Evolutionary conservation across 1,140 invertebrate genomes (phyloP), one percentile per base, ranked within the genome.

Genomic region (Himalopsyche phryganea): DNA sequence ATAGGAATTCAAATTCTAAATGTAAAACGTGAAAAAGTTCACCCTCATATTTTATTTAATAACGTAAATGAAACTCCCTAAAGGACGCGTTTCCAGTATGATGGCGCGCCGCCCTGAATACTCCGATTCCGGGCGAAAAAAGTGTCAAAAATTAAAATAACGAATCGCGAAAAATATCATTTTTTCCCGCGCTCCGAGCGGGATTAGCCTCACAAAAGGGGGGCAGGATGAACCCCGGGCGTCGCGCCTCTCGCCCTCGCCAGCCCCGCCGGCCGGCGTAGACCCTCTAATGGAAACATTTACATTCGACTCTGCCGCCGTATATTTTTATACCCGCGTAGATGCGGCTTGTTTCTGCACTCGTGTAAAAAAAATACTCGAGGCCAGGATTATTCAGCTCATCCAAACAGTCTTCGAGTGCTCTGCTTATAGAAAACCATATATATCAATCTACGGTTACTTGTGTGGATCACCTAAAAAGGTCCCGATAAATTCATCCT

Each of bases 21-120:
- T 45, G 47, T 58, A 58, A 51, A 62, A 58, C 17, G 58, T 32
- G 50, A 53, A 64, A 63, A 64, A 56, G 60, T 60, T 64, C 58
- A 54, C 53, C 57, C 62, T 64, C 62, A 64, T 64, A 64, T 64
- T 64, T 64, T 64, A 64, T 64, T 64, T 57, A 64, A 64, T 63
- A 59, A 63, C 60, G 56, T 63, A 63, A 62, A 62, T 62, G 60
- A 58, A 62, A 58, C 60, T 63, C 61, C 61, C 61, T 45, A 55
- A 58, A 59, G 61, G 56, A 55, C 56, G 46, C 59, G 46, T 61
- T 51, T 55, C 58, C 50, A 46, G 45, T 35, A 50, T 23, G 54
- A 47, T 19, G 55, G 44, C 50, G 45, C 50, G 33, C 36, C 41
- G 46, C 19, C 45, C 55, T 19, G 60, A 51, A 58, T 55, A 50